These are phyloP conservation scores for Norana najaformis DNA, from an alignment of 2,888 invertebrate species.

Conservation along the genomic window DNA sequence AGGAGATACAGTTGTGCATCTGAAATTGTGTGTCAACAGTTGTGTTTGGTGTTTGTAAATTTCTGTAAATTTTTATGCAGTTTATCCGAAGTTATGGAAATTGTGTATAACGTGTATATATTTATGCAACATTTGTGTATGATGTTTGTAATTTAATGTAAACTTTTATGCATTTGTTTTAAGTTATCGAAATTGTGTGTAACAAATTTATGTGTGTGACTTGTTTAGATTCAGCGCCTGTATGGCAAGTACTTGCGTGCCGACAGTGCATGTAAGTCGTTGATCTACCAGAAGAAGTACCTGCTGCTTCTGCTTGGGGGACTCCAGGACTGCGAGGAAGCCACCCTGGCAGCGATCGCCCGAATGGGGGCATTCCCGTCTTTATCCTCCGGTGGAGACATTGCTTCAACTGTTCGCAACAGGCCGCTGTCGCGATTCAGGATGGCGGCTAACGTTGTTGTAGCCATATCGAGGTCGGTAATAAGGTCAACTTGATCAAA, in stretches of 20 bases:
- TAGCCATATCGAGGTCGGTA: slow-evolving; percentile 19
- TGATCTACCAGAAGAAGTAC: slow-evolving; percentile 88
- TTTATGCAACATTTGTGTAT: not conserved
- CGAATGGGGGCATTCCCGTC: slow-evolving; percentile 57
- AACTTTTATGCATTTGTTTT: not conserved
- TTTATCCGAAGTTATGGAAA: no score
- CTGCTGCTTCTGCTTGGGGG: slow-evolving; percentile 73
- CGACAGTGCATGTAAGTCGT: slow-evolving; percentile 83
- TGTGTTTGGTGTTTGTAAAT: not conserved
- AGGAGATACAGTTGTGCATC: not conserved
- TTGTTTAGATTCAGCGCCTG: slow-evolving; percentile 55
- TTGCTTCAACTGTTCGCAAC: not conserved
- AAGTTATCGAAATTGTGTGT: not conserved
- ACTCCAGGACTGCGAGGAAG: slow-evolving; percentile 64
- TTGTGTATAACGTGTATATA: not conserved
- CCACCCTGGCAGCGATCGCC: slow-evolving; percentile 64
- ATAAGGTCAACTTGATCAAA: not conserved
- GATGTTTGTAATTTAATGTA: not conserved
- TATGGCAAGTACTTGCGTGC: slow-evolving; percentile 73
- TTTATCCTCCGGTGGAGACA: not conserved
- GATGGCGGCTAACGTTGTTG: slow-evolving; percentile 21
- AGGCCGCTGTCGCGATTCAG: slow-evolving; percentile 28
- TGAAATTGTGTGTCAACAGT: no score
- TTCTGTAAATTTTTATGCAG: no score
- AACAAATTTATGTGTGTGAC: not conserved